Conservation (phyloP, 2,888 invertebrate genomes). For the Dicranocentrus wangi region DNA sequence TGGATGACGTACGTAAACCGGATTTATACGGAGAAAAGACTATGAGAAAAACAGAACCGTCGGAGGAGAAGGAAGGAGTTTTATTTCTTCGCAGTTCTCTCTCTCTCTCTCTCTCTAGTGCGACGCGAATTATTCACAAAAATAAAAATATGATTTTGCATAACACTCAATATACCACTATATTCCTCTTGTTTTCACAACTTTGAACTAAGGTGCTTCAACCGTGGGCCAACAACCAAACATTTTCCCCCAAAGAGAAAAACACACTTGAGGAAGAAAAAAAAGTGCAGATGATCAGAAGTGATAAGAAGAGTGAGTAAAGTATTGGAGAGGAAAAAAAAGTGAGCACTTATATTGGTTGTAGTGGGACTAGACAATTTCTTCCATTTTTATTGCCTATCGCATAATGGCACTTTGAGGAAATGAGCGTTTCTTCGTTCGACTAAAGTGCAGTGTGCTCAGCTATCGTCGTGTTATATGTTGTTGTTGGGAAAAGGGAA, state of each 20-base stretch:
- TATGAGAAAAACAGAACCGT: background rate
- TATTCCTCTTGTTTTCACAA: constrained; percentile 5
- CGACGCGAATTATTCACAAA: constrained; percentile 2
- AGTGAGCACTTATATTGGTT: constrained; percentile 1
- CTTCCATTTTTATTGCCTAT: constrained; percentile 44
- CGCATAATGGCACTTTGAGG: constrained; percentile 12
- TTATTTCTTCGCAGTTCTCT: background rate
- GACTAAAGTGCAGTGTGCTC: background rate
- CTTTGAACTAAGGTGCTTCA: constrained; percentile 14
- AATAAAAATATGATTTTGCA: background rate
- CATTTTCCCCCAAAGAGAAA: background rate
- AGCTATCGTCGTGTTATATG: too few species aligned
- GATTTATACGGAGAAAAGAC: too few species aligned
- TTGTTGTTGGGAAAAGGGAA: background rate
- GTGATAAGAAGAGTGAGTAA: background rate
- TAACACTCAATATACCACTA: background rate
- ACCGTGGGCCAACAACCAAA: background rate
- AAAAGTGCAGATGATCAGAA: background rate
- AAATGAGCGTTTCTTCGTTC: background rate
- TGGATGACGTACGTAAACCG: too few species aligned
- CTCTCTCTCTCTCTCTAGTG: too few species aligned
- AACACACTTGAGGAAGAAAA: background rate
- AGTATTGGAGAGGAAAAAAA: too few species aligned
- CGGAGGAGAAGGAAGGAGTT: background rate
- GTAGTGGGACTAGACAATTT: constrained; percentile 1